phyloP scores from a whole-genome alignment of 2,888 invertebrate species.

The Micoletzkya japonica region DNA sequence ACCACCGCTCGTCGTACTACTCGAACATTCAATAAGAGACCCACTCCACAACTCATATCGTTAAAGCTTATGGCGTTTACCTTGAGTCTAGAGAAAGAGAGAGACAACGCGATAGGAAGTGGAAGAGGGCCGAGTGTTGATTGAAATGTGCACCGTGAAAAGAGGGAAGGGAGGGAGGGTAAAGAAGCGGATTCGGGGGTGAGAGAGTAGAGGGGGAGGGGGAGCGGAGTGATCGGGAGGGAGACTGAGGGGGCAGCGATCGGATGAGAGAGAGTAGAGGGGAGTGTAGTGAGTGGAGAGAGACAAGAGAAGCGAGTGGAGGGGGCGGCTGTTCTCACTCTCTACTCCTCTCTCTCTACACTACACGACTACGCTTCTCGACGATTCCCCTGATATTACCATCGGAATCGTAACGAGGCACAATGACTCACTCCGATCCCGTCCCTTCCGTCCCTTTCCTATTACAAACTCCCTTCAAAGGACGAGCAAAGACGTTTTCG shows the following conservation, averaged over 20 bases:
- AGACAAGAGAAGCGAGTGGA: neutral
- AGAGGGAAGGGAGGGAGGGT: neutral
- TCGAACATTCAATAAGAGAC: too few relatives aligned
- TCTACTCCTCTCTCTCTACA: neutral
- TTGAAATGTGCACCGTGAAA: neutral
- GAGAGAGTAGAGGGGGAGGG: constrained; percentile 1
- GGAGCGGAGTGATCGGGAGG: neutral
- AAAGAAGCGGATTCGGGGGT: neutral
- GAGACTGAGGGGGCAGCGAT: neutral
- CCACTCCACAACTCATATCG: too few relatives aligned
- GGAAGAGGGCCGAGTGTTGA: neutral
- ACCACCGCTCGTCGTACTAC: too few relatives aligned
- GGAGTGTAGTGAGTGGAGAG: neutral
- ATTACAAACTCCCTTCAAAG: too few relatives aligned
- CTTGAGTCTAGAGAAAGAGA: constrained; percentile 4
- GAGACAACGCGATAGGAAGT: constrained; percentile 19
- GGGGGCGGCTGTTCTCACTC: constrained; percentile 28
- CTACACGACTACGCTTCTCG: neutral
- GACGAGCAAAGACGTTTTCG: too few relatives aligned
- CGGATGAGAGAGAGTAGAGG: constrained; percentile 3
- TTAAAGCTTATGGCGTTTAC: too few relatives aligned
- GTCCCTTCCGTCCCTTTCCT: too few relatives aligned
- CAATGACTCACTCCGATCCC: too few relatives aligned
- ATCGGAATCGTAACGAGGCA: too few relatives aligned
- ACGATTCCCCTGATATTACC: too few relatives aligned